phyloP scores from a whole-genome alignment of 2,888 invertebrate genomes.

The Nemotelus nigrinus region DNA sequence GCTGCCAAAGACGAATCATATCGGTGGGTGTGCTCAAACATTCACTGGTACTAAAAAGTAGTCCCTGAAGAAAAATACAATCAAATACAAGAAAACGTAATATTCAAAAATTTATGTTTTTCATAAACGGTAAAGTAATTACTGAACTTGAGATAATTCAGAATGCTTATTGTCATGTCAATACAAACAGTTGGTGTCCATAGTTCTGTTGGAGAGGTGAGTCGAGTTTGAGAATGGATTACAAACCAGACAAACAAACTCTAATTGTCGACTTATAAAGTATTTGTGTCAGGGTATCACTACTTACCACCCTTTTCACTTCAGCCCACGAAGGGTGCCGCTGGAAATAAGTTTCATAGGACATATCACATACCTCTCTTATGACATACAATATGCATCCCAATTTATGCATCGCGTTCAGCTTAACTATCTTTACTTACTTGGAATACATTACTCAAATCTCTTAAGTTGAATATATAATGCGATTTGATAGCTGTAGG shows the following conservation, averaged over 20 bases:
- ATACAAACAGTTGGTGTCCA: no score
- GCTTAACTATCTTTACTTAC: conserved; percentile 63
- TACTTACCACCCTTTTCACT: no score
- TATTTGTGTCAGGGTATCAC: no score
- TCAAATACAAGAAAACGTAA: background rate
- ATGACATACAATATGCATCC: no score
- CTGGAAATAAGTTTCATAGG: no score
- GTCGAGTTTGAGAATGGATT: no score
- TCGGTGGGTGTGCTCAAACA: conserved; percentile 83
- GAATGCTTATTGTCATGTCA: background rate
- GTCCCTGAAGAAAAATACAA: conserved; percentile 71
- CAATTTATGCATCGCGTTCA: no score
- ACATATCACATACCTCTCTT: no score
- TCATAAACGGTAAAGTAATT: background rate
- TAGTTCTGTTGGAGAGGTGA: no score
- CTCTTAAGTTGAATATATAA: conserved; percentile 94
- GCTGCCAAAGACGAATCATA: conserved; percentile 90
- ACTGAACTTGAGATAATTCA: conserved; percentile 23
- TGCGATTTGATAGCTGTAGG: conserved; percentile 97
- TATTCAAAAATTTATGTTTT: background rate
- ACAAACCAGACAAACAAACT: no score
- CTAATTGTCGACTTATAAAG: no score
- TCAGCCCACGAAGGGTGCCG: no score
- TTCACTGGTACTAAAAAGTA: conserved; percentile 90
- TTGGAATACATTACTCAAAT: conserved; percentile 95